These are phyloP conservation scores for Drosophila merina DNA, from an alignment of 2,888 invertebrate genomes.

Conservation along the genomic window DNA sequence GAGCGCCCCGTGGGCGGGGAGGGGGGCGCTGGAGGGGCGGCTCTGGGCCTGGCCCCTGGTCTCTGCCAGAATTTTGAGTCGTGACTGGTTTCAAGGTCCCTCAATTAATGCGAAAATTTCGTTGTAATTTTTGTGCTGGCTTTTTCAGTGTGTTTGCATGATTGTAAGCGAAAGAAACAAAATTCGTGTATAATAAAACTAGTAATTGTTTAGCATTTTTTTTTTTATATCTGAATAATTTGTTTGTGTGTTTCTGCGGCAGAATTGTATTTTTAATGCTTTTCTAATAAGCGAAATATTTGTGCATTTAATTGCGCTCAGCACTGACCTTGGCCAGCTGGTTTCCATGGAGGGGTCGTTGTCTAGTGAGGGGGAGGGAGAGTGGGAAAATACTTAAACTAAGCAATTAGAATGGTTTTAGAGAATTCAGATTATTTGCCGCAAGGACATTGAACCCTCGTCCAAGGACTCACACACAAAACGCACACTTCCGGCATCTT, in stretches of 20 bases:
- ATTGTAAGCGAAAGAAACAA: slow-evolving; percentile 63
- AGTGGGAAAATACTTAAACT: not conserved
- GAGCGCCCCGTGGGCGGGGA: not conserved
- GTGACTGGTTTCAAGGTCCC: slow-evolving; percentile 77
- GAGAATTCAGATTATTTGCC: not conserved
- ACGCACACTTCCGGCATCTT: slow-evolving; percentile 29
- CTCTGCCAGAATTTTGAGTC: slow-evolving; percentile 72
- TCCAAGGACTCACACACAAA: slow-evolving; percentile 13
- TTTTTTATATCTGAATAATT: slow-evolving; percentile 17
- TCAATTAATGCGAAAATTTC: slow-evolving; percentile 78
- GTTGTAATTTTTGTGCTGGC: slow-evolving; percentile 60
- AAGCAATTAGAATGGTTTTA: not conserved
- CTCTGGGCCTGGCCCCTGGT: slow-evolving; percentile 56
- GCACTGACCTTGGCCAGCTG: slow-evolving; percentile 60
- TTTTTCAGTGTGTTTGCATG: slow-evolving; percentile 59
- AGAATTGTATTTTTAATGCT: slow-evolving; percentile 61
- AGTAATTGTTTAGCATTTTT: slow-evolving; percentile 66
- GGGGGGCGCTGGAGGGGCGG: slow-evolving; percentile 12
- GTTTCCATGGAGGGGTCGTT: slow-evolving; percentile 9
- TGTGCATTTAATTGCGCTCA: slow-evolving; percentile 70
- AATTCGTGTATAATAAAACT: slow-evolving; percentile 78
- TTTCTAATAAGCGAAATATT: slow-evolving; percentile 77
- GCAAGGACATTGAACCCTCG: not conserved
- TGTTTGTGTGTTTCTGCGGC: slow-evolving; percentile 25
- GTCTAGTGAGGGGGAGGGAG: not conserved